Evolutionary conservation across 2,888 invertebrate genomes (phyloP).

Genomic region (Sphaerolaimus hirsutus): DNA sequence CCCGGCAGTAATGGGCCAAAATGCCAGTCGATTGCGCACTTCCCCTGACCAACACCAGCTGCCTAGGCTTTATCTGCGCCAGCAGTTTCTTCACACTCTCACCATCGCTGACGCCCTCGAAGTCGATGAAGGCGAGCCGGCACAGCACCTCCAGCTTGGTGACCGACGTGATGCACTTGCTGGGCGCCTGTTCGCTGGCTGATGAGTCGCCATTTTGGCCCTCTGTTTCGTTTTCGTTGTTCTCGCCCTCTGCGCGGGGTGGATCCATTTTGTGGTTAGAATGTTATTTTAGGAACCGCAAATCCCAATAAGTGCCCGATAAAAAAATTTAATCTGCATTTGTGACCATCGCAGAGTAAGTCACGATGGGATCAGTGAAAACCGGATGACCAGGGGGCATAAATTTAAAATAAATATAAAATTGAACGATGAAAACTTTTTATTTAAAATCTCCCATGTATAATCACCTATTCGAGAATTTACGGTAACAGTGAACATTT

Average conservation of each 20-base stretch:
- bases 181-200: conserved; percentile 15
- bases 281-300: no score
- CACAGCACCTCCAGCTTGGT: conserved; percentile 18
- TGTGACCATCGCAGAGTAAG: no score
- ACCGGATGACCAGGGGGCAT: no score
- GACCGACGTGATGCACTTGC: conserved; percentile 19
- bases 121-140: conserved; percentile 52
- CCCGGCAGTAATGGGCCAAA: conserved; percentile 33
- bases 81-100: conserved; percentile 47
- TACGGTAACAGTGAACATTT: no score
- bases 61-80: conserved; percentile 43
- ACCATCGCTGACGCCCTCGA: conserved; percentile 56
- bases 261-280: no score
- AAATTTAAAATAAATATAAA: no score
- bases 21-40: conserved; percentile 42
- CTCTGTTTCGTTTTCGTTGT: conserved; percentile 4
- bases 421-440: no score
- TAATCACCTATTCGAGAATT: no score
- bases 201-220: conserved; percentile 1
- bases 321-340: no score
- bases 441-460: no score
- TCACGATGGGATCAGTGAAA: no score
- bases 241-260: background rate
- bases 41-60: conserved; percentile 54
- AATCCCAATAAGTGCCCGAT: no score